phyloP scores from a whole-genome alignment of 2,113 vertebrate species.

The Halcyon senegalensis region DNA sequence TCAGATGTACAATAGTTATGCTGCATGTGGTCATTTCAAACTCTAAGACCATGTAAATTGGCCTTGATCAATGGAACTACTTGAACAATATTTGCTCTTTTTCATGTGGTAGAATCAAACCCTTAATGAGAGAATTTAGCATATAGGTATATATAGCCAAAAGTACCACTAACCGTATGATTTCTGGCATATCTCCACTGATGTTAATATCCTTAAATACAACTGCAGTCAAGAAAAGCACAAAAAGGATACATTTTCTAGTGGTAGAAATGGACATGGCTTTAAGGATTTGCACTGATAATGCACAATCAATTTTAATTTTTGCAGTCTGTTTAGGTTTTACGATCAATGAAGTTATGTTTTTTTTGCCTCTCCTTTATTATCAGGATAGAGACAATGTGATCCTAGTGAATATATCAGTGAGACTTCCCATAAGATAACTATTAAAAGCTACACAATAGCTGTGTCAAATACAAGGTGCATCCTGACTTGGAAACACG shows the following conservation, averaged over 20 bases:
- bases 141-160: neutral
- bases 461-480: conserved; percentile 40
- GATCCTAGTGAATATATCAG: conserved; percentile 22
- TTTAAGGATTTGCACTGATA: neutral
- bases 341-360: accelerated
- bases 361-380: neutral
- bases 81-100: neutral
- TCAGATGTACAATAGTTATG: neutral
- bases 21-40: neutral
- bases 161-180: neutral
- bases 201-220: neutral
- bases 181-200: neutral
- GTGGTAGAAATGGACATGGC: neutral
- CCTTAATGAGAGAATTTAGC: neutral
- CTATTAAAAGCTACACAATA: conserved; percentile 8
- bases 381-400: neutral
- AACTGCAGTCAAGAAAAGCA: neutral
- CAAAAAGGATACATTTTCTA: neutral
- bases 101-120: neutral
- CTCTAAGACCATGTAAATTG: neutral
- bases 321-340: neutral
- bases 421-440: neutral
- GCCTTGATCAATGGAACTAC: neutral
- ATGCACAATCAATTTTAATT: neutral
- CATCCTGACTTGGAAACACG: conserved; percentile 32